Base-by-base conservation (phyloP, 2,113 vertebrate species). In the Nothocercus nigrocapillus region DNA sequence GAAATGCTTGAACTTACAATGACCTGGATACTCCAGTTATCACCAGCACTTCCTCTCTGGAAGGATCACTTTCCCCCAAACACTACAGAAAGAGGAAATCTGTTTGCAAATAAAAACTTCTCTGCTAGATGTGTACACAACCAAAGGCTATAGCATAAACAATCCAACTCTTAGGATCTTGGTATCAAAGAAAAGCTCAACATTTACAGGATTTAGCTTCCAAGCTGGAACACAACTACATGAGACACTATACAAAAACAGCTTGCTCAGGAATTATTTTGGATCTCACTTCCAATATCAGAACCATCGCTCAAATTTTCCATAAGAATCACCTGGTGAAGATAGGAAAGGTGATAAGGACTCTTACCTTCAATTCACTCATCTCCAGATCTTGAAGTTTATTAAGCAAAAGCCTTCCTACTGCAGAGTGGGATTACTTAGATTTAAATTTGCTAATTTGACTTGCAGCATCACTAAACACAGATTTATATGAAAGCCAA, bases 1-100 rank as follows among this genome's bases (percentile, higher is more conserved):
- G 75, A 76, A 95, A 90, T 25, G 74, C 63, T 90, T 85, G 85
- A 95, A 96, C 85, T 90, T 47, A 69, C 4, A 73, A 44, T 83
- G 85, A 93, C 82, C 85, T 77, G 47, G 44, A 64, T 67, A 88
- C 80, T 82, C 27, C 36, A 69, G 44, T 77, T 93, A 77, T 40
- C n/a, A 44, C 18, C 22, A 93, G 64, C 18, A 70, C 9, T 88
- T 93, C 72, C 79, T 70, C 75, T 89, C 1, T 6, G 36, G 38
- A 92, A 90, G 10, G 36, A 88, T 19, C 40, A 74, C 76, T 78
- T 92, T 28, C 44, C 38, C 53, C 11, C 1, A 7, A 54, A 66
- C 38, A 67, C 2, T 34, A 8, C 12, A 54, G 30, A 2, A 28
- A 21, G 7, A 75, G 30, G 51, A 90, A 86, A 49, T 54, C 44